Base-by-base conservation (phyloP, 2,888 invertebrate genomes). In the Ophion ventricosus region DNA sequence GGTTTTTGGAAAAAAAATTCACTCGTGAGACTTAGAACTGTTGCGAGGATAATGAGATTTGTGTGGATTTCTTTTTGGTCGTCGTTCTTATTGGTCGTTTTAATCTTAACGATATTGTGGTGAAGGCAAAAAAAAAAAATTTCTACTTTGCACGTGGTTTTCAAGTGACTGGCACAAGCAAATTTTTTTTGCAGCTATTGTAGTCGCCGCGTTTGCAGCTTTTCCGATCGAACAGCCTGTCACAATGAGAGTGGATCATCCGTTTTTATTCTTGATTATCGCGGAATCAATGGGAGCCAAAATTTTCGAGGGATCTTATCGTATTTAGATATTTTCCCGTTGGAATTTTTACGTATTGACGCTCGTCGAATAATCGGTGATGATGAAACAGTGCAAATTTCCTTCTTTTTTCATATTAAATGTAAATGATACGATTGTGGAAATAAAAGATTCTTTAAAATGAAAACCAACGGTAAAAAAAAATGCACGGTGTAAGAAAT, bases 171-270 rank as follows among this genome's bases (percentile, higher is more conserved):
- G 59, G 23, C 10, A n/a, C 5, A 2, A 4, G 3, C 20, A n/a
- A n/a, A 26, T 66, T 70, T 59, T 72, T 75, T 67, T 69, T 75
- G 63, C 74, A 69, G 80, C 43, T 59, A 2, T 43, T 49, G 14
- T n/a, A 0, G 56, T 64, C 11, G 20, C 11, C 20, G 5, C 14
- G 14, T 10, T 54, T 7, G 29, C 75, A 23, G 75, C 74, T 23
- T 5, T 64, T n/a, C 29, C 14, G 11, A 0, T 14, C 23, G 49
- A 40, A 26, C 23, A 7, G 23, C 74, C 75, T 20, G 49, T 77
- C 54, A 67, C 61, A 77, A 59, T 84, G 56, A 70, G 67, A 69
- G 77, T 64, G 64, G 83, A 87, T 77, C 85, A 57, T 66, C 84
- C 85, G 49, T 85, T 84, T 70, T 54, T 80, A 4, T 82, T 59